These are phyloP conservation scores for Diorhabda carinulata DNA, from an alignment of 1,140 invertebrate species.

Conservation along the genomic window DNA sequence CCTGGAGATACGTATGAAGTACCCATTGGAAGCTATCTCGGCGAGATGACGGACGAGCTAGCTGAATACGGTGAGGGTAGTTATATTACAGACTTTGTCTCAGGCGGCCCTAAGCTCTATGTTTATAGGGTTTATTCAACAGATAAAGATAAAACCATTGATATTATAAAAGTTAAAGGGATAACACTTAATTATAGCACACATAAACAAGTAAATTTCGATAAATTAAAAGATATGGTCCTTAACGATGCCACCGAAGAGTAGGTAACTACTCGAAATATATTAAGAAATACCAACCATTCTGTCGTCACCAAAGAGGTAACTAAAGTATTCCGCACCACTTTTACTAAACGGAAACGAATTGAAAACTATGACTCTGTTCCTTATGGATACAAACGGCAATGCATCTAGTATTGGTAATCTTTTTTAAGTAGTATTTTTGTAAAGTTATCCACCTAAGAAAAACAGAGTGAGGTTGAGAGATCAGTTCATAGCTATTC, in stretches of 20 bases:
- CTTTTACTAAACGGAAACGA: background rate
- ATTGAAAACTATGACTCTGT: conserved; percentile 3
- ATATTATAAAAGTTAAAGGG: conserved; percentile 12
- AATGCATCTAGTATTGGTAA: background rate
- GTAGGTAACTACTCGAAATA: background rate
- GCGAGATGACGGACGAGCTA: conserved; percentile 42
- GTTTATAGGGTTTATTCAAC: conserved; percentile 7
- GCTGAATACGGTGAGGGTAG: conserved; percentile 20
- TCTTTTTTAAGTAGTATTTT: background rate
- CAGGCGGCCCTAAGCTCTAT: conserved; percentile 42
- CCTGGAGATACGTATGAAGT: conserved; percentile 24
- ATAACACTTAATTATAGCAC: conserved; percentile 14
- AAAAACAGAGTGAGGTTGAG: background rate
- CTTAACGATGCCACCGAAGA: background rate
- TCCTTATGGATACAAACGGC: background rate
- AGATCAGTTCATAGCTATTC: background rate
- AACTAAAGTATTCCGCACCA: background rate
- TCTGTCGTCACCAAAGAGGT: background rate
- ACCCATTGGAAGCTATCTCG: conserved; percentile 37
- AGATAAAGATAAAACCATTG: background rate
- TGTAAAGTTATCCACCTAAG: background rate
- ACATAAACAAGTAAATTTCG: background rate
- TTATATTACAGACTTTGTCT: conserved; percentile 26
- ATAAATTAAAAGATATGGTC: background rate
- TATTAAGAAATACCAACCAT: background rate